phyloP scores from a whole-genome alignment of 2,888 invertebrate species.

The Metalampra italica region DNA sequence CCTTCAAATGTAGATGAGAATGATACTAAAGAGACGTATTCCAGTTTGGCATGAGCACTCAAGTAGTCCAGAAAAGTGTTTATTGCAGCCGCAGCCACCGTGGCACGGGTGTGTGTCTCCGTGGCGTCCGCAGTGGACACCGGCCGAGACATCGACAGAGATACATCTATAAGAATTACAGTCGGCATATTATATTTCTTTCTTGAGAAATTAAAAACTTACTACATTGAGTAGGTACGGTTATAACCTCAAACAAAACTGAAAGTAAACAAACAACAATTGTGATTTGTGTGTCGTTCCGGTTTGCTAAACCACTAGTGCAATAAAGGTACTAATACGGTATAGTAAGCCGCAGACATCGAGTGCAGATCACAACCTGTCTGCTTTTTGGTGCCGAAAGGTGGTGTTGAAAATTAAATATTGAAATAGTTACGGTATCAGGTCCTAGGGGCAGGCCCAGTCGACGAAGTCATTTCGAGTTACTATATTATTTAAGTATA shows the following conservation, averaged over 20 bases:
- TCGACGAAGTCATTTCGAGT: too few relatives aligned
- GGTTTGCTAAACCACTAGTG: too few relatives aligned
- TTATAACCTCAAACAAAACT: background rate
- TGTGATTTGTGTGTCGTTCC: too few relatives aligned
- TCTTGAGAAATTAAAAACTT: background rate
- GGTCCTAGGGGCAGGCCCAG: too few relatives aligned
- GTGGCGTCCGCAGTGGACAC: conserved; percentile 53
- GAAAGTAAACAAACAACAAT: background rate
- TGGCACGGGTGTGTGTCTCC: conserved; percentile 57
- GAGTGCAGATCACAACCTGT: too few relatives aligned
- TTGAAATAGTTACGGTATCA: too few relatives aligned
- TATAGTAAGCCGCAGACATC: too few relatives aligned
- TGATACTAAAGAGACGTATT: conserved; percentile 63
- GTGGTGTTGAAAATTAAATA: too few relatives aligned
- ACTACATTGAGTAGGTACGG: background rate
- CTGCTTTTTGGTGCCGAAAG: too few relatives aligned
- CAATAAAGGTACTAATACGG: too few relatives aligned
- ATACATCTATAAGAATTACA: conserved; percentile 61
- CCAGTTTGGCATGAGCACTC: conserved; percentile 57
- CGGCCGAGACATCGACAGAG: conserved; percentile 68
- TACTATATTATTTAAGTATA: too few relatives aligned
- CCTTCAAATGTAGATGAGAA: conserved; percentile 68
- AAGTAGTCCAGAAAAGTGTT: conserved; percentile 68
- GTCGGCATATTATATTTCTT: conserved; percentile 53
- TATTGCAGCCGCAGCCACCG: conserved; percentile 57